A percentile compares a stretch with the other conserved stretches of the same genome.
These are phyloP conservation scores for Aricia artaxerxes DNA, from an alignment of 2,888 invertebrate species.

Conservation along the genomic window DNA sequence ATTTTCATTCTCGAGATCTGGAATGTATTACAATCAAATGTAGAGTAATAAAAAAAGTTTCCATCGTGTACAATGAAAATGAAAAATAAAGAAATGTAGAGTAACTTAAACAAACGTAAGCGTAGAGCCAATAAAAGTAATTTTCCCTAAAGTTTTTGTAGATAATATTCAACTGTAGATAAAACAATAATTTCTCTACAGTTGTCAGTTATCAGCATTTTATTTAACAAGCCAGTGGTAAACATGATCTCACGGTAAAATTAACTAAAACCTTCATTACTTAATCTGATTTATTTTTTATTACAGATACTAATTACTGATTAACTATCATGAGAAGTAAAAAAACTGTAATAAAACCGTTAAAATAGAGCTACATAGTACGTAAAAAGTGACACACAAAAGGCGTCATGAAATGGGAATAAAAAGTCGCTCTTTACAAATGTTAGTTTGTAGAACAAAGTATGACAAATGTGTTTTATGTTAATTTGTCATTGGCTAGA, in stretches of 20 bases:
- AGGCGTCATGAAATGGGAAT: conserved; percentile 20
- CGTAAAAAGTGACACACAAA: conserved; percentile 2
- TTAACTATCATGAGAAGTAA: neutral
- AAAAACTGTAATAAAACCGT: neutral
- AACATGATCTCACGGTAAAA: neutral
- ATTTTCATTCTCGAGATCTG: neutral
- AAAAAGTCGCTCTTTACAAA: conserved; percentile 27
- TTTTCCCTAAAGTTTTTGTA: neutral
- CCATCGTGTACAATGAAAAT: neutral
- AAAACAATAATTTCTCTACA: neutral
- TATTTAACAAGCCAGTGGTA: neutral
- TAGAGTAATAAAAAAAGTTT: neutral
- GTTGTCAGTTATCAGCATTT: neutral
- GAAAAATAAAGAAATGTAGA: neutral
- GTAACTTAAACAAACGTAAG: neutral
- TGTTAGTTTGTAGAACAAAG: conserved; percentile 24
- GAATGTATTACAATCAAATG: neutral
- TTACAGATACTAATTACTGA: neutral
- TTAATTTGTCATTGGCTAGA: conserved; percentile 34
- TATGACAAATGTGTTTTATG: conserved; percentile 31
- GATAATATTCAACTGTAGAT: neutral
- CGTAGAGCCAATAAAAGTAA: neutral
- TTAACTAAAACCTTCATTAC: neutral
- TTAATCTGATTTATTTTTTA: neutral
- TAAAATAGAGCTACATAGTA: neutral